Evolutionary conservation across 2,113 vertebrate genomes (phyloP), one percentile per base, ranked within the genome.

Genomic region (Bothrops jararaca): DNA sequence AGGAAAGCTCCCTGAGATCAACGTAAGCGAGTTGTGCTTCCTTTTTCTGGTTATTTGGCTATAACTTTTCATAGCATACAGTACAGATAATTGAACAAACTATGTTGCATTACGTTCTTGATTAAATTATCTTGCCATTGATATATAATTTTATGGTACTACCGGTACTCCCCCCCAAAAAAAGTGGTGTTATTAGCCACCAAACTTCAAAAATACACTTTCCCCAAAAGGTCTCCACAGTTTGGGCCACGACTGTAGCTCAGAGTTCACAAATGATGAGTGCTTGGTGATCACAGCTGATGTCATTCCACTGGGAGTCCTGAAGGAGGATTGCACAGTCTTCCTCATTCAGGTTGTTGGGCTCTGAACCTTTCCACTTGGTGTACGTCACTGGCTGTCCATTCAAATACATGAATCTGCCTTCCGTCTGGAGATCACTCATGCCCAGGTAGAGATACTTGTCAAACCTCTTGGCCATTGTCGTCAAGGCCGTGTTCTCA

Each of bases 251-350:
- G 6, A 6, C 5, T 48, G 45, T 4, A 52, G 34, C 69, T 92
- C 92, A 93, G 10, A 95, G 60, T 89, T 95, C 94, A 93, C 91
- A 95, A 85, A 94, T 60, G 39, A 94, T 94, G 85, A 90, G 92
- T 6, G 15, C 0, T 39, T 0, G 0, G 42, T 52, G 12, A 53
- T 86, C 89, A 64, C 90, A 96, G 54, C 42, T 53, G 18, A 69
- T 0, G 0, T 93, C 1, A 54, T 94, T 96, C 58, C 89, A 74
- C 69, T 93, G 90, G 24, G 54, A 86, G 86, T 69, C 89, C 13
- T 64, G 42, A 11, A 85, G 0, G 56, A 88, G 34, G 87, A 91
- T 0, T 6, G n/a, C 93, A 92, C 48, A 93, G 11, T 95, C 93
- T 91, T 95, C 24, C 8, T 91, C 93, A 3, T 60, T 4, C 23